Base-by-base conservation (phyloP, 2,888 invertebrate species). In the Galerucella calmariensis region DNA sequence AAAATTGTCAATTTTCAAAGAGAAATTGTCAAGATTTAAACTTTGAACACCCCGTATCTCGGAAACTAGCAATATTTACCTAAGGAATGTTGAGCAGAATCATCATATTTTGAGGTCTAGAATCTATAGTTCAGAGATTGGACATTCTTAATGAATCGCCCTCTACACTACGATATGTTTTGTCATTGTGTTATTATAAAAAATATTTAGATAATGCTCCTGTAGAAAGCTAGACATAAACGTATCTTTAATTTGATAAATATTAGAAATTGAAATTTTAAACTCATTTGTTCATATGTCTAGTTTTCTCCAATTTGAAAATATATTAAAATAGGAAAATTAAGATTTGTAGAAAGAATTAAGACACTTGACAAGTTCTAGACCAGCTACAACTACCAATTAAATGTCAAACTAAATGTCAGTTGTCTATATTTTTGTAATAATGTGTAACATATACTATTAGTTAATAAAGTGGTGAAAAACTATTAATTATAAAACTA, bases 401-500 rank as follows among this genome's bases (percentile, higher is more conserved):
- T 41, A 35, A 51, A n/a, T 51, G 51, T 51, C n/a, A 51, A 51
- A 46, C 2, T 48, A 48, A 48, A 53, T 53, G 14, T 53, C 53
- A 53, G 53, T 53, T n/a, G 53, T 53, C 53, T 53, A 53, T 41
- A 41, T 53, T 53, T 53, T 53, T 53, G 53, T 53, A 53, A n/a
- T 53, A 16, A 53, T n/a, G 51, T 51, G 51, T 51, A 51, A 51
- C 0, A 6, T 16, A 8, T 53, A 53, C 53, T 53, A 16, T 53
- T 53, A 53, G 48, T 48, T 12, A 14, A 53, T 8, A 53, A 53
- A 53, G 53, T 53, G 53, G n/a, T 53, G 16, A 48, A 48, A 14
- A 53, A 16, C 2, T 14, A 8, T 53, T 48, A 14, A 48, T 48
- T 48, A 12, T 12, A 46, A 48, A 11, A 12, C 2, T 46, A 46